Evolutionary conservation across 2,797 vertebrate genomes (phyloP), one percentile per base, ranked within the genome.

Genomic region (Lerista edwardsae): DNA sequence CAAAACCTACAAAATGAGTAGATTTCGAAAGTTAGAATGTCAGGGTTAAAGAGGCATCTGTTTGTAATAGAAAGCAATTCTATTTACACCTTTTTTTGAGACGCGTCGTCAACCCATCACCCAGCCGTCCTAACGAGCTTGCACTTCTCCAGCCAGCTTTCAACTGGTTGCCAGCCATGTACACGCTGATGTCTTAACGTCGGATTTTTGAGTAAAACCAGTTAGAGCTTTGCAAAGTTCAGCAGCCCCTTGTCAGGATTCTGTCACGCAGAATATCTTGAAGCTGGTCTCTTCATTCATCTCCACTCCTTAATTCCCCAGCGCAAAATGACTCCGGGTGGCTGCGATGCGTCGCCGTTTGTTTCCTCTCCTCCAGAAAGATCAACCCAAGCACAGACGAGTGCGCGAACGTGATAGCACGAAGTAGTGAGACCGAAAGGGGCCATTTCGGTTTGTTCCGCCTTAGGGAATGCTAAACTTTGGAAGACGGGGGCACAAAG

Each of bases 401-500:
- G 11, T 1, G 73, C 84, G 36, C 87, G 14, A 80, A 74, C 47
- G 89, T 83, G 80, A 14, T 17, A 89, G 84, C 75, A 80, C 59
- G 83, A 84, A 91, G 88, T 87, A 85, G 83, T 21, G 91, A 82
- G 9, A 69, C 68, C 84, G 72, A 84, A 75, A 83, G 91, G 79
- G 87, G 90, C 86, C 92, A 75, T 90, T 41, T 93, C 47, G 87
- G 89, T 95, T 95, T 94, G 94, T 95, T 94, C 94, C 94, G 92
- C 95, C 94, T 92, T 92, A 92, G 93, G 87, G 93, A 90, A 95
- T 90, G 88, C 93, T 87, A 93, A 95, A 75, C 89, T 89, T 91
- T 93, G 89, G 84, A 90, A 90, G 73, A 84, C 87, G 91, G 91
- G 95, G 90, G 95, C 96, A 97, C 96, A 96, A 96, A 96, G 96